Base-by-base conservation (phyloP, 2,113 vertebrate species). In the Hiodon tergisus region DNA sequence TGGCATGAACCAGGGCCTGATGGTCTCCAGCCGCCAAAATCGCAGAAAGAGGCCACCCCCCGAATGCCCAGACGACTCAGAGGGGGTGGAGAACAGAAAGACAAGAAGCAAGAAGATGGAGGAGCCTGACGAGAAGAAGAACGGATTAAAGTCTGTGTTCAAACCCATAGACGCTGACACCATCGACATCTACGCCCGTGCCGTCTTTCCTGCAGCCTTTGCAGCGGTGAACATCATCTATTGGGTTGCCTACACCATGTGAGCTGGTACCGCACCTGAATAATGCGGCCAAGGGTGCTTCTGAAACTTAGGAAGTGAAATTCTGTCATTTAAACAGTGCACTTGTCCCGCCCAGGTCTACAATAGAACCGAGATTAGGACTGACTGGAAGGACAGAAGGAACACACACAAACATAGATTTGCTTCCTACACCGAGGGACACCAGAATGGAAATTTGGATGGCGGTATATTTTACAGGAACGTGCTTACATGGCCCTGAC, bases 221-320 rank as follows among this genome's bases (percentile, higher is more conserved):
- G 96, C 94, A 0, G 95, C 95, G 0, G 97, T 98, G 84, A 99
- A 99, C 4, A 86, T 99, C 82, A 94, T 99, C 87, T 99, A 99
- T 87, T 99, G 96, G 96, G 94, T 98, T 1, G 96, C 95, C 0
- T 99, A 98, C 71, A 93, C 95, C 71, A 94, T 98, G 94, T 98
- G 83, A 91, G 74, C 60, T 47, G 68, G 74, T 53, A 78, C 46
- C 31, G 76, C 10, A 51, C 62, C 7, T 62, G 76, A 66, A 16
- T 52, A 8, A 57, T 51, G 53, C 31, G 5, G 53, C 14, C 6
- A 50, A 48, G 17, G 11, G n/a, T 54, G 50, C 14, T 75, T 63
- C 48, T 6, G 16, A 54, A 71, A 50, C 3, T 47, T 3, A 17
- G 47, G 65, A 31, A 48, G 65, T 75, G 9, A 17, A 67, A 51